Percentiles rank a stretch among this genome's conserved stretches.
Evolutionary conservation across 2,888 invertebrate species (phyloP).

Genomic region (Cataglyphis altisquamis): DNA sequence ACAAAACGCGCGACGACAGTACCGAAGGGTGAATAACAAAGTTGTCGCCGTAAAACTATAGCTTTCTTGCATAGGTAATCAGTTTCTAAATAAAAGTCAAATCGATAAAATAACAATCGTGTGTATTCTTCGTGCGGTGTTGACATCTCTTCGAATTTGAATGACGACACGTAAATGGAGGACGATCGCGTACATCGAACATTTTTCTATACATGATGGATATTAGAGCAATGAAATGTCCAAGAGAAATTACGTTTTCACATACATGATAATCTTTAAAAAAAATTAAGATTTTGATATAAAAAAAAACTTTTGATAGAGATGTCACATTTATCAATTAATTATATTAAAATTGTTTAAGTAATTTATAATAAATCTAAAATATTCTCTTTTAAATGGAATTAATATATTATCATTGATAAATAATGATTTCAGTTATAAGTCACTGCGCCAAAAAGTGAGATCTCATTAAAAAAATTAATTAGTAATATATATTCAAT

Average conservation of each 20-base stretch:
- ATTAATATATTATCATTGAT: background rate
- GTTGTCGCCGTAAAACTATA: slow-evolving; percentile 61
- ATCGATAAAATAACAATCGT: slow-evolving; percentile 50
- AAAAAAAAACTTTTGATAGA: background rate
- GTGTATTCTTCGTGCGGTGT: slow-evolving; percentile 25
- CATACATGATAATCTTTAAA: background rate
- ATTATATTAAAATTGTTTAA: background rate
- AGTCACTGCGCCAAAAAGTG: background rate
- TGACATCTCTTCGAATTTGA: slow-evolving; percentile 43
- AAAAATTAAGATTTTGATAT: background rate
- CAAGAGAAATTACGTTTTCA: background rate
- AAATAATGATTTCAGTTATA: background rate
- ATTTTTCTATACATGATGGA: background rate
- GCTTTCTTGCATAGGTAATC: slow-evolving; percentile 62
- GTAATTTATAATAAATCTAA: background rate
- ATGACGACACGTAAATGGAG: slow-evolving; percentile 10
- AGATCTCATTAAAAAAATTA: no score
- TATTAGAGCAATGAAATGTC: background rate
- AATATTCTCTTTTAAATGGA: background rate
- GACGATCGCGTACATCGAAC: background rate
- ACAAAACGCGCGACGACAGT: slow-evolving; percentile 38
- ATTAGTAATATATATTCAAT: no score
- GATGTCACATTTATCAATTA: background rate
- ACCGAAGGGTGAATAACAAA: slow-evolving; percentile 50
- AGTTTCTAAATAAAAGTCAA: slow-evolving; percentile 63